Conservation (phyloP, 2,888 invertebrate genomes). For the Protodeltote pygarga region DNA sequence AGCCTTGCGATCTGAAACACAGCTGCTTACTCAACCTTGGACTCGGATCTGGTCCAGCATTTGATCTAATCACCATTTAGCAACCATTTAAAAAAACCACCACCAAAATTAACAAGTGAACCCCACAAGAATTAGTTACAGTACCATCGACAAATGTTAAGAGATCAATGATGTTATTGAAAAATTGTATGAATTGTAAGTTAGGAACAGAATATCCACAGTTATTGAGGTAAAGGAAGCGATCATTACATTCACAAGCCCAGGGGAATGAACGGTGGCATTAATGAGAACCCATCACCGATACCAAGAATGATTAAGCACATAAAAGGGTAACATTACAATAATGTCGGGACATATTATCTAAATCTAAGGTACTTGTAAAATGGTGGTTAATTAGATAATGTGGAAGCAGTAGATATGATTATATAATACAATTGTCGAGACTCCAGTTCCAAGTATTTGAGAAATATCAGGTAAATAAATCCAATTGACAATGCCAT, state of each 20-base stretch:
- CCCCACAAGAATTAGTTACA: slow-evolving; percentile 28
- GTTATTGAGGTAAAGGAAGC: slow-evolving; percentile 51
- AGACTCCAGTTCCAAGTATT: slow-evolving; percentile 29
- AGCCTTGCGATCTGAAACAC: slow-evolving; percentile 94
- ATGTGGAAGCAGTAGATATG: slow-evolving; percentile 26
- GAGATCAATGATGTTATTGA: slow-evolving; percentile 21
- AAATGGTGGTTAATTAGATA: slow-evolving; percentile 39
- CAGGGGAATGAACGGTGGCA: slow-evolving; percentile 71
- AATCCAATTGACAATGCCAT: slow-evolving; percentile 27
- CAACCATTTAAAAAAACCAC: slow-evolving; percentile 52
- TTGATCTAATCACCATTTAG: slow-evolving; percentile 72
- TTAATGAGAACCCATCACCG: slow-evolving; percentile 80
- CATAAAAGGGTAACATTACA: slow-evolving; percentile 77
- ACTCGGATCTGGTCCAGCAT: slow-evolving; percentile 85
- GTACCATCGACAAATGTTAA: slow-evolving; percentile 17
- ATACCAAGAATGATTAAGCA: slow-evolving; percentile 87
- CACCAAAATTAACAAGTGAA: slow-evolving; percentile 53
- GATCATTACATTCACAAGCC: slow-evolving; percentile 66
- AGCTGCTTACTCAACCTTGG: slow-evolving; percentile 88
- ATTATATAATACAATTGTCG: slow-evolving; percentile 24
- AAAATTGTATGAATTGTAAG: slow-evolving; percentile 26
- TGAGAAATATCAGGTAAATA: slow-evolving; percentile 16
- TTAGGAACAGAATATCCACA: slow-evolving; percentile 50
- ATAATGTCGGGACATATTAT: slow-evolving; percentile 47
- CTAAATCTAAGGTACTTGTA: slow-evolving; percentile 43